Evolutionary conservation across 2,797 vertebrate genomes (phyloP).

Genomic region (Enteromius viviparus): DNA sequence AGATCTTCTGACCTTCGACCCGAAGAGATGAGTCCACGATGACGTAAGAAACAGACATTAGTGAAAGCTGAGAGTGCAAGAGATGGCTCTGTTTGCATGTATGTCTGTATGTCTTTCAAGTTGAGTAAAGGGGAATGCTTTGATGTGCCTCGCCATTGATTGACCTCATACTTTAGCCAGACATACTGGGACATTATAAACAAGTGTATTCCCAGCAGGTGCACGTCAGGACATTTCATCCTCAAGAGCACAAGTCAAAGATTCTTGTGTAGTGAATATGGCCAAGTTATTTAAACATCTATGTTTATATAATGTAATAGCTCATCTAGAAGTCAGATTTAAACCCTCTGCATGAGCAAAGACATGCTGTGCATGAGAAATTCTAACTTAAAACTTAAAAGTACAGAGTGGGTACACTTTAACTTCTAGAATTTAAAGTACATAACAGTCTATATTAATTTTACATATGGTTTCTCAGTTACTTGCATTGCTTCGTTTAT

Average conservation of each 20-base stretch:
- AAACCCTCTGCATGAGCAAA: not conserved
- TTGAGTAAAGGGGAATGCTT: conserved; percentile 55
- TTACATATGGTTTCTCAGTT: not conserved
- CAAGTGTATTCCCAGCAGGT: conserved; percentile 42
- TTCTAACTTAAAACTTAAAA: not conserved
- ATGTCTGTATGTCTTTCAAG: conserved; percentile 16
- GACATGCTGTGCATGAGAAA: not conserved
- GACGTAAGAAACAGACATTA: conserved; percentile 58
- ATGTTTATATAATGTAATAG: conserved; percentile 31
- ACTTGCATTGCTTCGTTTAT: not conserved
- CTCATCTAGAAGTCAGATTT: conserved; percentile 7
- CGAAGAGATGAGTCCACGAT: conserved; percentile 55
- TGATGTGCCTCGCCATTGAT: conserved; percentile 37
- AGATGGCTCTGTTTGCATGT: conserved; percentile 3
- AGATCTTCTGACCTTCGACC: conserved; percentile 70
- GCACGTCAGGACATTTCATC: conserved; percentile 53
- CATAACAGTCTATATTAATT: not conserved
- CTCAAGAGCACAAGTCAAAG: conserved; percentile 30
- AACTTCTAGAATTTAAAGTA: not conserved
- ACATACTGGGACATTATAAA: conserved; percentile 23
- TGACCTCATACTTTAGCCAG: conserved; percentile 29
- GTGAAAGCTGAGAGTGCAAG: conserved; percentile 7
- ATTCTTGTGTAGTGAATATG: conserved; percentile 46
- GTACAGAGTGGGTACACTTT: not conserved
- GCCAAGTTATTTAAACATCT: conserved; percentile 30